These are phyloP conservation scores for Nyctereutes procyonoides DNA, from an alignment of 2,113 vertebrate genomes.

Conservation along the genomic window DNA sequence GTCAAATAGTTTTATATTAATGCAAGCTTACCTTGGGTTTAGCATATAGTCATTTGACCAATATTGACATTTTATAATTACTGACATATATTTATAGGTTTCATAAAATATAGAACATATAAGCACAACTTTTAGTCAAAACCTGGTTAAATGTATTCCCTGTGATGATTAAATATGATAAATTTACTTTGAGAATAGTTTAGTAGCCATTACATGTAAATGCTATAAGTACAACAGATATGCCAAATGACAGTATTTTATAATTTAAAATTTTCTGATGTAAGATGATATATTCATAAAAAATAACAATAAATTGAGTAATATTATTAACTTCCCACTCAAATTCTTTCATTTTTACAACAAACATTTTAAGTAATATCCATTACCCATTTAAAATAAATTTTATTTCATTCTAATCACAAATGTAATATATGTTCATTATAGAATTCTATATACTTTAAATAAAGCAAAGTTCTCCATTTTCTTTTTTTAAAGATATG, in stretches of 20 bases:
- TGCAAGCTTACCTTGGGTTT: slow-evolving; percentile 1
- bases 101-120: background rate
- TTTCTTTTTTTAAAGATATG: background rate
- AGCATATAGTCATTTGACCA: background rate
- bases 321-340: background rate
- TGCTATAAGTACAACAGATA: background rate
- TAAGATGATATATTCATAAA: background rate
- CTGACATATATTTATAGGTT: background rate
- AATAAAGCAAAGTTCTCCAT: background rate
- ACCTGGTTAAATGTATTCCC: slow-evolving; percentile 13
- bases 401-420: background rate
- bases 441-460: background rate
- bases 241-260: background rate
- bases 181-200: background rate
- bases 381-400: background rate
- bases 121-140: background rate
- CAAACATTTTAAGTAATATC: background rate
- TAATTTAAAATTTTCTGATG: background rate
- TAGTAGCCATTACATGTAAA: background rate
- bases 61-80: slow-evolving; percentile 7
- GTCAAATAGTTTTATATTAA: slow-evolving; percentile 57
- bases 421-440: background rate
- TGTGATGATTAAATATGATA: background rate
- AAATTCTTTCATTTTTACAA: slow-evolving; percentile 6
- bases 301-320: background rate